Base-by-base conservation (phyloP, 2,888 invertebrate genomes). In the Danaus chrysippus region DNA sequence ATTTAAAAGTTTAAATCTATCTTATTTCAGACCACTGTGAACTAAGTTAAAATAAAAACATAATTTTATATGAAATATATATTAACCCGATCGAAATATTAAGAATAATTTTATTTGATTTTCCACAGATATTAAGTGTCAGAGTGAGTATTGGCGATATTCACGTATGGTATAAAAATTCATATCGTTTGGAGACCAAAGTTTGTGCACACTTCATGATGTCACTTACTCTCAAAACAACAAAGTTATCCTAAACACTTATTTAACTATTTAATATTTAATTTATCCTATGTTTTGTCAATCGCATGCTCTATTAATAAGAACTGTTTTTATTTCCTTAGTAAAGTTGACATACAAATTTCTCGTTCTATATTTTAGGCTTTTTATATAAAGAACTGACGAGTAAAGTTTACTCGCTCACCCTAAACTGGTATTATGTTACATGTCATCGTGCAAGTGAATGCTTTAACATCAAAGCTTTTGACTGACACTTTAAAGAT, bases 381-480 rank as follows among this genome's bases (percentile, higher is more conserved):
- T 46, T 13, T 15, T 46, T 46, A 12, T n/a, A 49, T 17, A 49
- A 17, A 49, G 46, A 49, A 49, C 49, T 46, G 13, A 15, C 46
- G 10, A 49, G 49, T 34, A 49, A 17, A 49, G 10, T 15, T 49
- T 63, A 55, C 60, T 54, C 43, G 56, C 62, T 55, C 57, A 62
- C 61, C 65, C 65, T 63, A 67, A 65, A 68, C 59, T 64, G 15
- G 42, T 56, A 66, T 80, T 81, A 77, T 82, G 71, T 64, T 68
- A 68, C 63, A 72, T 73, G 76, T 72, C 76, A 75, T 75, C 69
- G 77, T 81, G 77, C 78, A 82, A 84, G 83, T 79, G 82, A 79
- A 81, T 79, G 78, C 78, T 80, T 77, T 74, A 77, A 82, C 82
- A 78, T 84, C 83, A 85, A 85, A 84, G 81, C 72, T 69, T 84